A percentile compares a stretch with the other conserved stretches of the same genome.
These are phyloP conservation scores for Halocynthia roretzi DNA, from an alignment of 23 tunicate species.

Conservation along the genomic window DNA sequence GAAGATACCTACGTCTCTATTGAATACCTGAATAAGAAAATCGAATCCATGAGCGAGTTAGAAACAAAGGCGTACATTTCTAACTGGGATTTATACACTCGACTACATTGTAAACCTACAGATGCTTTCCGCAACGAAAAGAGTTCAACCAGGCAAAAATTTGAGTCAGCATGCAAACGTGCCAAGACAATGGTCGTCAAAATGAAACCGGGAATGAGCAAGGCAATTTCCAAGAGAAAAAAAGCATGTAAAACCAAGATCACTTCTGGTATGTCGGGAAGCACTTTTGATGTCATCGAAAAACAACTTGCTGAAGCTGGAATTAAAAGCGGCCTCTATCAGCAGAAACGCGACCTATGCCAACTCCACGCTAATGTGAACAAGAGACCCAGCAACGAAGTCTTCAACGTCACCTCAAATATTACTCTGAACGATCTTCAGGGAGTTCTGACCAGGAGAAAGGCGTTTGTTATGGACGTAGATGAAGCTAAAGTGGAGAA, in stretches of 20 bases:
- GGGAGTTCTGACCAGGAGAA: background rate
- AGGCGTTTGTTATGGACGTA: constrained; percentile 6
- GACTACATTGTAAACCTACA: background rate
- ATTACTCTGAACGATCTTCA: constrained; percentile 8
- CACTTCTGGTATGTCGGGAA: background rate
- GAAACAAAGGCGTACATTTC: background rate
- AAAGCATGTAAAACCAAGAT: background rate
- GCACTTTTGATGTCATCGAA: background rate
- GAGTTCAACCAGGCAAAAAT: background rate
- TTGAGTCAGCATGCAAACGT: constrained; percentile 6
- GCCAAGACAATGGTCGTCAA: background rate
- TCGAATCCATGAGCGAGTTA: background rate
- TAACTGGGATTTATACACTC: background rate
- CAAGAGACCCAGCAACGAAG: background rate
- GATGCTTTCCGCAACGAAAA: background rate
- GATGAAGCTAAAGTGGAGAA: background rate
- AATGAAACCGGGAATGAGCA: background rate
- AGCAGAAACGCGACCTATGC: too few relatives aligned
- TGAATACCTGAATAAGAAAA: background rate
- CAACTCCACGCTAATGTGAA: too few relatives aligned
- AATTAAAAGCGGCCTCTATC: background rate
- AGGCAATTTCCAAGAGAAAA: background rate
- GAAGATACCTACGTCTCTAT: constrained; percentile 3
- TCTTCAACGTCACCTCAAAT: constrained; percentile 5
- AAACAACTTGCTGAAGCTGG: background rate